A percentile compares a stretch with the other conserved stretches of the same genome.
These are phyloP conservation scores for Canis aureus DNA, from an alignment of 2,113 vertebrate genomes.

Conservation along the genomic window DNA sequence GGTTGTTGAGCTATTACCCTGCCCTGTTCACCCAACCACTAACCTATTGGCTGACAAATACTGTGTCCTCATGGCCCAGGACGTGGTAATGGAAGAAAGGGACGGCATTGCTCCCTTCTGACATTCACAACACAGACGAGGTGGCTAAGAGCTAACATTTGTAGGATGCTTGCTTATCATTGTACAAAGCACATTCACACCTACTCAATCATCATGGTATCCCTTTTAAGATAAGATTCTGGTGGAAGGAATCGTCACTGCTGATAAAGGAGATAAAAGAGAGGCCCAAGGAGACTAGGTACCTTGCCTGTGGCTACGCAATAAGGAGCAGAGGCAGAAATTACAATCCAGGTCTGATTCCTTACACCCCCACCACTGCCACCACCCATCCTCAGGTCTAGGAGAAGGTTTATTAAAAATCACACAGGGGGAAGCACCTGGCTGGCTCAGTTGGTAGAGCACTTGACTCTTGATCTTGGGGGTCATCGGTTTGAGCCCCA, in stretches of 20 bases:
- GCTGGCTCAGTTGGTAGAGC: background rate
- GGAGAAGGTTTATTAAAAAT: constrained; percentile 41
- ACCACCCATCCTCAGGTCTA: background rate
- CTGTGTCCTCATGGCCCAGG: background rate
- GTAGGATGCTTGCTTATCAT: background rate
- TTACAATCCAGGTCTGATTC: background rate
- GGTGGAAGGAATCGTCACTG: background rate
- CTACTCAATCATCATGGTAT: background rate
- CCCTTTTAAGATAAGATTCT: constrained; percentile 46
- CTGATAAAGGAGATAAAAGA: constrained; percentile 22
- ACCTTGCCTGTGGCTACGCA: background rate
- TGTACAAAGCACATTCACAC: background rate
- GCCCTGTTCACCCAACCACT: background rate
- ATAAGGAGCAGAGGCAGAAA: background rate
- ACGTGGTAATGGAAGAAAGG: background rate
- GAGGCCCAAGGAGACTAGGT: background rate
- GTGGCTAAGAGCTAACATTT: constrained; percentile 7
- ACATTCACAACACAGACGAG: background rate
- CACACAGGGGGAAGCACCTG: background rate
- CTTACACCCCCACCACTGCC: background rate
- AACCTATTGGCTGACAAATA: background rate
- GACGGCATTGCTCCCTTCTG: background rate
- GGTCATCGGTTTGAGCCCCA: background rate
- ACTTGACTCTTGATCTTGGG: background rate
- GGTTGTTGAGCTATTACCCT: background rate